A percentile compares a stretch with the other conserved stretches of the same genome.
phyloP scores from a whole-genome alignment of 2,888 invertebrate genomes.

The Cheilosia vulpina region DNA sequence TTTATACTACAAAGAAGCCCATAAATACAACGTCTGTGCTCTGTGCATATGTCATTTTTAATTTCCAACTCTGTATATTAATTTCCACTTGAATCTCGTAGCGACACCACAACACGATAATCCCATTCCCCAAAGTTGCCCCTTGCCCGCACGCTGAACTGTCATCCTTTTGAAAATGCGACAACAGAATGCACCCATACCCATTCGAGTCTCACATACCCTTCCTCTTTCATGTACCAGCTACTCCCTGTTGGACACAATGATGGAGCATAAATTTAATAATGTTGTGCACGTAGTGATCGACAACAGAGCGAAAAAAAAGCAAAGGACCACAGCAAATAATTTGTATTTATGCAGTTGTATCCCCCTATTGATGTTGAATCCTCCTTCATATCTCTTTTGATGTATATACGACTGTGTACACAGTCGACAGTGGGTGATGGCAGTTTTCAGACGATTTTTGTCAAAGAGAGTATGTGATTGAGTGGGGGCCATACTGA shows the following conservation, averaged over 20 bases:
- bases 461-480: not conserved
- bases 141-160: too few relatives aligned
- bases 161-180: too few relatives aligned
- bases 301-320: slow-evolving; percentile 24
- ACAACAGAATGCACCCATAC: too few relatives aligned
- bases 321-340: slow-evolving; percentile 22
- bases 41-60: too few relatives aligned
- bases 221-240: too few relatives aligned
- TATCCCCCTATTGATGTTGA: slow-evolving; percentile 7
- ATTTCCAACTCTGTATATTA: too few relatives aligned
- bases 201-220: not conserved
- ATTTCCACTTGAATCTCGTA: too few relatives aligned
- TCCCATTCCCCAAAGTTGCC: too few relatives aligned
- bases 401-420: not conserved
- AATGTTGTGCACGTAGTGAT: slow-evolving; percentile 53
- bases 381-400: slow-evolving; percentile 2
- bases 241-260: not conserved
- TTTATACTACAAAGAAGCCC: too few relatives aligned
- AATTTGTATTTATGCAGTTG: slow-evolving; percentile 45
- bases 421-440: slow-evolving; percentile 7
- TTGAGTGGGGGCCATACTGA: too few relatives aligned
- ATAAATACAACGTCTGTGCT: too few relatives aligned
- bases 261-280: slow-evolving; percentile 49
- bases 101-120: too few relatives aligned
- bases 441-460: slow-evolving; percentile 4